A percentile compares a stretch with the other conserved stretches of the same genome.
These are phyloP conservation scores for Zeuzera pyrina DNA, from an alignment of 2,888 invertebrate species.

Conservation along the genomic window DNA sequence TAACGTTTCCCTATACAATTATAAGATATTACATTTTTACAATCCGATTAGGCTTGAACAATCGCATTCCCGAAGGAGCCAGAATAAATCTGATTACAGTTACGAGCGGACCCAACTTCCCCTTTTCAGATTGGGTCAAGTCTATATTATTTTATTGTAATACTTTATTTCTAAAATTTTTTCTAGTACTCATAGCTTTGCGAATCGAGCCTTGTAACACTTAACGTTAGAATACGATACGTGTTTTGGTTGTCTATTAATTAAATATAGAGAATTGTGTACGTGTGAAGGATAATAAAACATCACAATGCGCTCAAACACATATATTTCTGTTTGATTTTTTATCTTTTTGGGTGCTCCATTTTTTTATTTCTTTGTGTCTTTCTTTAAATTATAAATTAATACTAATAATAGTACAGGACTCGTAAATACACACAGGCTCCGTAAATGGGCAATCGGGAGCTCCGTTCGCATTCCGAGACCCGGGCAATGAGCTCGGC, in stretches of 20 bases:
- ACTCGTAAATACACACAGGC: constrained; percentile 45
- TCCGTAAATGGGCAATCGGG: constrained; percentile 68
- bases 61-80: constrained; percentile 27
- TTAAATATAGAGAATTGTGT: neutral
- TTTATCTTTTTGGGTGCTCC: constrained; percentile 67
- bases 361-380: constrained; percentile 60
- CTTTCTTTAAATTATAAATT: constrained; percentile 64
- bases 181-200: too few relatives aligned
- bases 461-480: constrained; percentile 44
- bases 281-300: constrained; percentile 51
- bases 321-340: constrained; percentile 65
- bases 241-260: neutral
- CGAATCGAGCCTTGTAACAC: too few relatives aligned
- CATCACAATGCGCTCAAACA: constrained; percentile 54
- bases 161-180: neutral
- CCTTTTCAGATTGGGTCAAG: neutral
- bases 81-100: constrained; percentile 40
- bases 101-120: constrained; percentile 3
- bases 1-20: constrained; percentile 18
- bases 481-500: constrained; percentile 69
- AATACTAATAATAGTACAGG: constrained; percentile 63
- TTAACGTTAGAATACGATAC: too few relatives aligned
- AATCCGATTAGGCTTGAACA: constrained; percentile 36
- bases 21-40: constrained; percentile 21
- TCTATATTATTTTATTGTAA: neutral